Percentiles rank a stretch among this genome's conserved stretches.
phyloP scores from a whole-genome alignment of 2,888 invertebrate genomes.

The Parnassius glacialis region DNA sequence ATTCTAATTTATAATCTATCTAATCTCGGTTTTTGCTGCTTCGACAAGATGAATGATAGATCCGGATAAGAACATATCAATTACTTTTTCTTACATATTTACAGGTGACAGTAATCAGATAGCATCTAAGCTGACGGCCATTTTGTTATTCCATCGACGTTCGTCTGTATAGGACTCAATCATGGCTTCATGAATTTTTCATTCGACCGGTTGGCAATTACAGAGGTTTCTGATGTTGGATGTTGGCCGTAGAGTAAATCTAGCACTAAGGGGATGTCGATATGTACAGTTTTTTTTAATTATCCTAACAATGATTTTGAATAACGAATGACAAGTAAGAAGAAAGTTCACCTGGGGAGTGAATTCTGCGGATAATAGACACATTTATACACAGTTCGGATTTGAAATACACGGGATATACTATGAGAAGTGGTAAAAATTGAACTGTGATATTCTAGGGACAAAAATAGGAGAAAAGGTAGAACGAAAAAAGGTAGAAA shows the following conservation, averaged over 20 bases:
- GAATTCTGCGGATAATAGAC: too few relatives aligned
- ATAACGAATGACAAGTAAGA: too few relatives aligned
- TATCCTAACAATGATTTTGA: too few relatives aligned
- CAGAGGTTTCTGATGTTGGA: slow-evolving; percentile 24
- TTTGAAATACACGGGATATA: too few relatives aligned
- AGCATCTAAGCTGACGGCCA: slow-evolving; percentile 23
- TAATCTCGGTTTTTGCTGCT: slow-evolving; percentile 16
- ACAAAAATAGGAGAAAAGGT: too few relatives aligned
- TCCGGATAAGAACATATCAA: slow-evolving; percentile 22
- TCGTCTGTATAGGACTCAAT: slow-evolving; percentile 44
- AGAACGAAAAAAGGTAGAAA: too few relatives aligned
- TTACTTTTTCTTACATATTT: slow-evolving; percentile 26
- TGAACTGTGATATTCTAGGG: too few relatives aligned
- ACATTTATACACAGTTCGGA: too few relatives aligned
- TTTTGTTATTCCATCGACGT: slow-evolving; percentile 26
- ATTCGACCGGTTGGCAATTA: slow-evolving; percentile 62
- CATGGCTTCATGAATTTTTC: slow-evolving; percentile 67
- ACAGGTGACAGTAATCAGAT: slow-evolving; percentile 27
- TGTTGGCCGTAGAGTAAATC: slow-evolving; percentile 7
- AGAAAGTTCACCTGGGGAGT: too few relatives aligned
- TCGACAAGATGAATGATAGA: slow-evolving; percentile 15
- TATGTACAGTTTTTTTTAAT: too few relatives aligned
- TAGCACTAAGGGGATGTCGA: neutral
- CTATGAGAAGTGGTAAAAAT: too few relatives aligned
- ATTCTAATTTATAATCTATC: too few relatives aligned